Conservation (phyloP, 1,140 invertebrate species). For the Myzus persicae region DNA sequence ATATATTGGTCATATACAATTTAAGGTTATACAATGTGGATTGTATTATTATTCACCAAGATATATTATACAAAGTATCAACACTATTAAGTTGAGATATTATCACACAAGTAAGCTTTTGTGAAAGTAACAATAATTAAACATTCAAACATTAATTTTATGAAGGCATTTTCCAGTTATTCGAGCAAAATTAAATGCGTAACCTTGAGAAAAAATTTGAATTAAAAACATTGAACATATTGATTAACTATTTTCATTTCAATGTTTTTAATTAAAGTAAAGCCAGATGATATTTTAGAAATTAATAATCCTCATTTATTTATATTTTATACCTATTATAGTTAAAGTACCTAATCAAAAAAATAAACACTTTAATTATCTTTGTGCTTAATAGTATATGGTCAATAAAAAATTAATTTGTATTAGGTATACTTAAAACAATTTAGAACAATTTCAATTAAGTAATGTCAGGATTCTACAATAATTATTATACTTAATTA, state of each 20-base stretch:
- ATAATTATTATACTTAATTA: not conserved
- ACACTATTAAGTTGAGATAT: not conserved
- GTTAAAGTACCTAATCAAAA: too few relatives aligned
- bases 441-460: not conserved
- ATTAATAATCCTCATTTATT: not conserved
- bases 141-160: not conserved
- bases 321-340: too few relatives aligned
- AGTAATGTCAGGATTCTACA: not conserved
- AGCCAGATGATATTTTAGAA: not conserved
- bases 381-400: too few relatives aligned
- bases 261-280: not conserved
- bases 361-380: too few relatives aligned
- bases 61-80: not conserved
- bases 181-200: not conserved
- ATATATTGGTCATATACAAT: not conserved
- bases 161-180: slow-evolving; percentile 28
- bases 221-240: not conserved
- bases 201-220: not conserved
- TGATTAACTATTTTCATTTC: not conserved
- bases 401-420: not conserved
- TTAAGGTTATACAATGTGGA: not conserved
- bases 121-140: slow-evolving; percentile 15
- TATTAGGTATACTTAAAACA: not conserved
- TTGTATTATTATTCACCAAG: slow-evolving; percentile 16
- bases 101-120: slow-evolving; percentile 34